Conservation (phyloP, 2,888 invertebrate species). For the Catocala sponsa region DNA sequence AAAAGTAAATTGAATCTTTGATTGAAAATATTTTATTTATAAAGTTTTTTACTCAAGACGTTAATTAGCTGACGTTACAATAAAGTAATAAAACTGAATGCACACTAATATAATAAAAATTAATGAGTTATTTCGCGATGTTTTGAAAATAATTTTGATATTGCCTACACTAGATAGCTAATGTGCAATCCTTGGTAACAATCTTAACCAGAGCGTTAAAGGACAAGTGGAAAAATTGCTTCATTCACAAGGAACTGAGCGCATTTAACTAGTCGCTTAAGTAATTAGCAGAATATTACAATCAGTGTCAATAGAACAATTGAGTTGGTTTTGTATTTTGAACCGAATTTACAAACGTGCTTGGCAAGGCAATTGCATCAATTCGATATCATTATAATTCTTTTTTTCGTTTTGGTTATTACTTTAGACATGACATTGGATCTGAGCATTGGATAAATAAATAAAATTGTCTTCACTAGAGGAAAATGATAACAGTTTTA, state of each 20-base stretch:
- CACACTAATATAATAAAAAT: slow-evolving; percentile 45
- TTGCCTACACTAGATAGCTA: slow-evolving; percentile 57
- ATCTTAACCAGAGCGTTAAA: slow-evolving; percentile 78
- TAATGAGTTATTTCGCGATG: slow-evolving; percentile 61
- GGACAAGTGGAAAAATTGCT: slow-evolving; percentile 59
- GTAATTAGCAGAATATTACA: slow-evolving; percentile 35
- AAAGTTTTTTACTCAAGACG: slow-evolving; percentile 21
- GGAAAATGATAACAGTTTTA: background rate
- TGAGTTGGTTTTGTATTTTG: slow-evolving; percentile 20
- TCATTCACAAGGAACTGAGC: slow-evolving; percentile 50
- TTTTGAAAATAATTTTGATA: slow-evolving; percentile 64
- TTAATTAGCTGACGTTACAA: slow-evolving; percentile 37
- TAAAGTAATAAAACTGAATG: slow-evolving; percentile 35
- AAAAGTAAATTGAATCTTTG: background rate
- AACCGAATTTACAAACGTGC: slow-evolving; percentile 16
- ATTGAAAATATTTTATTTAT: slow-evolving; percentile 8
- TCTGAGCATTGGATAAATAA: too few species aligned
- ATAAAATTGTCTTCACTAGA: too few species aligned
- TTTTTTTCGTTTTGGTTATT: too few species aligned
- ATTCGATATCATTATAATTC: background rate
- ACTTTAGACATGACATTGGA: too few species aligned
- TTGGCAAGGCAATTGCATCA: slow-evolving; percentile 11
- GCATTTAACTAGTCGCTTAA: slow-evolving; percentile 36
- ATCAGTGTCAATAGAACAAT: slow-evolving; percentile 37
- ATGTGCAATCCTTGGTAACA: slow-evolving; percentile 71